phyloP scores from a whole-genome alignment of 1,140 invertebrate genomes.

The Pseudobourletiella spinata region DNA sequence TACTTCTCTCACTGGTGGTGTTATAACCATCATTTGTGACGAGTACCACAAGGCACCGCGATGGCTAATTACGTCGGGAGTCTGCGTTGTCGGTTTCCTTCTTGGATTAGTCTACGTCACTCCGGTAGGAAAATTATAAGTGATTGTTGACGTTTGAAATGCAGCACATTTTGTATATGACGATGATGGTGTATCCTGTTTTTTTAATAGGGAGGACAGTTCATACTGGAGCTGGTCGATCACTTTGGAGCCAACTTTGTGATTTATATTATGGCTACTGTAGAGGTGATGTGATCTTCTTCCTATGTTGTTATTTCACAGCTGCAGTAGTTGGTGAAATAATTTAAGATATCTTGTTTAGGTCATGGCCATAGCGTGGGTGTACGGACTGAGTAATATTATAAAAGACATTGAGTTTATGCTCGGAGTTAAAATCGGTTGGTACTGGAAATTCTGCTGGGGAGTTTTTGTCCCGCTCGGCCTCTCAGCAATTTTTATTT shows the following conservation, averaged over 20 bases:
- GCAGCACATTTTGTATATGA: neutral
- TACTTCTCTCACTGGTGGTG: slow-evolving; percentile 50
- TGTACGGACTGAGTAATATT: slow-evolving; percentile 24
- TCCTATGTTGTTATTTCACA: slow-evolving; percentile 19
- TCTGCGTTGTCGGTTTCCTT: slow-evolving; percentile 55
- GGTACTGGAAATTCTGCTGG: no score
- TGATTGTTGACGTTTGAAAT: neutral
- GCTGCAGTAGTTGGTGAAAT: neutral
- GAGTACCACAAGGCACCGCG: slow-evolving; percentile 55
- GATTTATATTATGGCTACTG: neutral
- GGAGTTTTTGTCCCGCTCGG: slow-evolving; percentile 41
- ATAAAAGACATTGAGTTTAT: slow-evolving; percentile 30
- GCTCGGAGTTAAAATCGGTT: slow-evolving; percentile 20
- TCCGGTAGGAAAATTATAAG: slow-evolving; percentile 44
- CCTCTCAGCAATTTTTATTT: slow-evolving; percentile 58
- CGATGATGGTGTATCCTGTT: neutral
- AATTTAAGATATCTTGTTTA: slow-evolving; percentile 48
- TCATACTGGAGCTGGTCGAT: slow-evolving; percentile 64
- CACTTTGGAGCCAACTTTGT: slow-evolving; percentile 47
- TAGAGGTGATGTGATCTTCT: neutral
- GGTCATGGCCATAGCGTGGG: slow-evolving; percentile 5
- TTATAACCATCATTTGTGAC: slow-evolving; percentile 61
- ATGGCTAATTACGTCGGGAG: slow-evolving; percentile 50
- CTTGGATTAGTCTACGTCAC: slow-evolving; percentile 62
- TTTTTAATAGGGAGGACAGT: slow-evolving; percentile 59